Conservation (phyloP, 2,113 vertebrate species). For the Chrysochloris asiatica region DNA sequence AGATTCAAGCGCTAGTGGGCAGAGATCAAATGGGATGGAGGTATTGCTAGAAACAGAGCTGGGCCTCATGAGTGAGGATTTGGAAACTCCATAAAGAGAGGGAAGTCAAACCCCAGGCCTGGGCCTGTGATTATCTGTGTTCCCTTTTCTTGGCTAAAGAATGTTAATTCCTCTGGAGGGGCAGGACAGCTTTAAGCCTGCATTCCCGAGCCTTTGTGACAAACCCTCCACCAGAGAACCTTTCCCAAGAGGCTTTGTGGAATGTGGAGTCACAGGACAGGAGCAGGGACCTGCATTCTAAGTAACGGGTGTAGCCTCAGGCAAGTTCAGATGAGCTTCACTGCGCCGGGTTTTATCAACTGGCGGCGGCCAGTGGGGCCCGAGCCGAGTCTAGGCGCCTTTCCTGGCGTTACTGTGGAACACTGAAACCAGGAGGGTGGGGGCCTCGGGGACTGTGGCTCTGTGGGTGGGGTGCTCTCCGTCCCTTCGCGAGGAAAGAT, state of each 20-base stretch:
- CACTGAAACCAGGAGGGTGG: not conserved
- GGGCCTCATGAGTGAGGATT: not conserved
- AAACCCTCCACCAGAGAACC: not conserved
- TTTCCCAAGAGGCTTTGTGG: slow-evolving; percentile 38
- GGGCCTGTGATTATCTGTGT: not conserved
- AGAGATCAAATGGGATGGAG: not conserved
- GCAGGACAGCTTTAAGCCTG: not conserved
- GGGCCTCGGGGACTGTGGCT: not conserved
- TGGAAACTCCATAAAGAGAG: not conserved
- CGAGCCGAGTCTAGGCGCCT: not conserved
- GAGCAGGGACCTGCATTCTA: slow-evolving; percentile 12
- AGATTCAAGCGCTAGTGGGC: not conserved
- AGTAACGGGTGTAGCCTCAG: not conserved
- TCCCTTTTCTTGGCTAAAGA: not conserved
- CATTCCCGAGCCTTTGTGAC: not conserved
- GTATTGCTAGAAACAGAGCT: not conserved
- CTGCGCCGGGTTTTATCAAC: not conserved
- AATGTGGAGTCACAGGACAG: not conserved
- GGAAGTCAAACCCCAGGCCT: not conserved
- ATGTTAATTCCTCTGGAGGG: not conserved
- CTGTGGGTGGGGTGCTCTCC: not conserved
- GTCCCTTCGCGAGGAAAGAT: not conserved
- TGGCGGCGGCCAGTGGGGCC: too few species aligned
- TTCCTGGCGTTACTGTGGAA: not conserved
- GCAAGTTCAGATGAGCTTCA: not conserved